Conservation (phyloP, 2,113 vertebrate genomes). For the Gymnarchus niloticus region DNA sequence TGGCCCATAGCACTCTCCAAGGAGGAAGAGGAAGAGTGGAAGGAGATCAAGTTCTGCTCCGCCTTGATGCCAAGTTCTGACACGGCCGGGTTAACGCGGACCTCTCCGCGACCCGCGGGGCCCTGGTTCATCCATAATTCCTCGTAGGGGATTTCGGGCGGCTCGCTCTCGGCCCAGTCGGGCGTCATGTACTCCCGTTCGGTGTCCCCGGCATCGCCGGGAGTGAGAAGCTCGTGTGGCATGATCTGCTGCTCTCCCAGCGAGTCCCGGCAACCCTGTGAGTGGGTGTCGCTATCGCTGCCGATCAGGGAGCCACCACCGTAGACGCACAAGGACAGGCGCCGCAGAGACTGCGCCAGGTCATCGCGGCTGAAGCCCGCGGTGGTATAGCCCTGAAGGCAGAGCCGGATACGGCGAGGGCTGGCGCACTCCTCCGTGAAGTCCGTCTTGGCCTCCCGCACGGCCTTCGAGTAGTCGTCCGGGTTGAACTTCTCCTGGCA, state of each 20-base stretch:
- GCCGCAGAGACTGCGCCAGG: conserved; percentile 64
- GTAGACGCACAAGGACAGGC: conserved; percentile 67
- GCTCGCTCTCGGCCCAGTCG: conserved; percentile 77
- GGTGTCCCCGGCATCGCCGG: conserved; percentile 55
- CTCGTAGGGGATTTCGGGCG: conserved; percentile 85
- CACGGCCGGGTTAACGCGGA: neutral
- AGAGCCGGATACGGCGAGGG: conserved; percentile 74
- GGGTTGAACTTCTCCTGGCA: conserved; percentile 84
- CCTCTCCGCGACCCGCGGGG: conserved; percentile 46
- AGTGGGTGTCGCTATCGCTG: conserved; percentile 40
- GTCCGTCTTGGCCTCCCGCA: conserved; percentile 82
- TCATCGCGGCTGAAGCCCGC: conserved; percentile 52
- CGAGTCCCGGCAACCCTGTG: conserved; percentile 64
- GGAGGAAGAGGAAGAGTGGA: conserved; percentile 58
- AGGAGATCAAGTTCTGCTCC: conserved; percentile 75
- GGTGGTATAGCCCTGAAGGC: conserved; percentile 59
- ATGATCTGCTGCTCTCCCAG: conserved; percentile 45
- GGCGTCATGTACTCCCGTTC: conserved; percentile 86
- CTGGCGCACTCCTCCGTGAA: conserved; percentile 80
- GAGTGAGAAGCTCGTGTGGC: conserved; percentile 40
- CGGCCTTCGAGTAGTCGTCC: conserved; percentile 86
- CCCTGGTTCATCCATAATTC: conserved; percentile 86
- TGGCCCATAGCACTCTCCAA: conserved; percentile 59
- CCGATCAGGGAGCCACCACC: conserved; percentile 44
- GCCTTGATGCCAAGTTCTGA: conserved; percentile 54